A percentile compares a stretch with the other conserved stretches of the same genome.
These are phyloP conservation scores for Potamarius usumacintae DNA, from an alignment of 2,113 vertebrate species.

Conservation along the genomic window DNA sequence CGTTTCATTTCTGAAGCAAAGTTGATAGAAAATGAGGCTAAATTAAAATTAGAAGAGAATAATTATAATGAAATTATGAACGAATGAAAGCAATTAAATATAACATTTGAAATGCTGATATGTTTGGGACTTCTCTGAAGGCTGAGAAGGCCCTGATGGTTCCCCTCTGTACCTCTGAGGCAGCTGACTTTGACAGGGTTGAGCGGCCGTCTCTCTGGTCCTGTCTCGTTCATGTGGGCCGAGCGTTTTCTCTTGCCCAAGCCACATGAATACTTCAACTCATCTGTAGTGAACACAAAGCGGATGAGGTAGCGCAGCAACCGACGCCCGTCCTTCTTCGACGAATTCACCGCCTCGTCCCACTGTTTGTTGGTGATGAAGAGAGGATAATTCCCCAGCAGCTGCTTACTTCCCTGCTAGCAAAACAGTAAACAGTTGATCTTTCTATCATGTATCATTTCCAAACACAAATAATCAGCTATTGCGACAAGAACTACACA, in stretches of 20 bases:
- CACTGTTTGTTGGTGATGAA: slow-evolving; percentile 99
- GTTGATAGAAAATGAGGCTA: no score
- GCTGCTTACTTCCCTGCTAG: slow-evolving; percentile 92
- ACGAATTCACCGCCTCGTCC: slow-evolving; percentile 98
- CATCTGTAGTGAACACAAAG: slow-evolving; percentile 98
- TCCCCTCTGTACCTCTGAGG: slow-evolving; percentile 80
- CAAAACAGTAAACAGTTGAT: slow-evolving; percentile 7
- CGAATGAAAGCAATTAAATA: no score
- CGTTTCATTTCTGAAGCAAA: no score
- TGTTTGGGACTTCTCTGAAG: no score
- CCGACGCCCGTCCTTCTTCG: slow-evolving; percentile 94
- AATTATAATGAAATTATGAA: no score
- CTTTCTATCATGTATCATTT: not conserved
- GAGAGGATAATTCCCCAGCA: slow-evolving; percentile 98
- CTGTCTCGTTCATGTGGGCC: slow-evolving; percentile 93
- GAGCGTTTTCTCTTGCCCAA: slow-evolving; percentile 99
- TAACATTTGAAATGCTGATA: no score
- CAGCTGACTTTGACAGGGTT: slow-evolving; percentile 99
- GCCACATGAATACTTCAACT: slow-evolving; percentile 99
- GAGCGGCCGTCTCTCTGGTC: slow-evolving; percentile 95
- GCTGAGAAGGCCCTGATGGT: no score
- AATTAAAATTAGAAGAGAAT: no score
- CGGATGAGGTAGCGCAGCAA: slow-evolving; percentile 98
- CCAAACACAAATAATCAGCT: not conserved
- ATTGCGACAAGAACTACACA: not conserved